A percentile compares a stretch with the other conserved stretches of the same genome.
phyloP scores from a whole-genome alignment of 1,140 invertebrate species.

The Eueides isabella region DNA sequence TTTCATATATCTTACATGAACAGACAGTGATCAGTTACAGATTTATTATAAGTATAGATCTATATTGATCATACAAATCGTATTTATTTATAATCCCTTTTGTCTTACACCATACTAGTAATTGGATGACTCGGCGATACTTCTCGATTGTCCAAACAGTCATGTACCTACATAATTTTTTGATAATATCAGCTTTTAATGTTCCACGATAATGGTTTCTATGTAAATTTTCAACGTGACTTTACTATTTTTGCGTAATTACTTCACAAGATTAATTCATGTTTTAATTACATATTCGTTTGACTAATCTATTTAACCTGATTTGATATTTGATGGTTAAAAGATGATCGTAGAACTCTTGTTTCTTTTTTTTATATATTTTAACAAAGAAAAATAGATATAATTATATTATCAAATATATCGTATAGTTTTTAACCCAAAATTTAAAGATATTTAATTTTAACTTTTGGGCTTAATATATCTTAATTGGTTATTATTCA shows the following conservation, averaged over 20 bases:
- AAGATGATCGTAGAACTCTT: too few species aligned
- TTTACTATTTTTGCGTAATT: not conserved
- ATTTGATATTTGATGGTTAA: not conserved
- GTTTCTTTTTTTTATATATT: too few species aligned
- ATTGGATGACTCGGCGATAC: conserved; percentile 5
- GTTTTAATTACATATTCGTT: not conserved
- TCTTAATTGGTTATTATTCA: too few species aligned
- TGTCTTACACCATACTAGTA: not conserved
- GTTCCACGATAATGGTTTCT: conserved; percentile 7
- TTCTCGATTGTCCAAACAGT: conserved; percentile 9
- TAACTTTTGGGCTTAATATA: too few species aligned
- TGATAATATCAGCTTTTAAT: conserved; percentile 21
- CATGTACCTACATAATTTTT: conserved; percentile 7
- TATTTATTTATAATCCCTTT: not conserved
- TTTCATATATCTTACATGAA: too few species aligned
- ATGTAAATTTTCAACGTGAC: conserved; percentile 12
- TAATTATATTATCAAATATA: too few species aligned
- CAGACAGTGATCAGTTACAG: too few species aligned
- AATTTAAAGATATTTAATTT: too few species aligned
- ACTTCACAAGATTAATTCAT: not conserved
- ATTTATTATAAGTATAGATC: too few species aligned
- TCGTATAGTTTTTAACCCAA: too few species aligned
- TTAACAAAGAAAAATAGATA: too few species aligned
- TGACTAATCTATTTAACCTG: not conserved
- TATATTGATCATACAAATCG: too few species aligned